Base-by-base conservation (phyloP, 2,113 vertebrate genomes). In the Chelonoidis abingdonii region DNA sequence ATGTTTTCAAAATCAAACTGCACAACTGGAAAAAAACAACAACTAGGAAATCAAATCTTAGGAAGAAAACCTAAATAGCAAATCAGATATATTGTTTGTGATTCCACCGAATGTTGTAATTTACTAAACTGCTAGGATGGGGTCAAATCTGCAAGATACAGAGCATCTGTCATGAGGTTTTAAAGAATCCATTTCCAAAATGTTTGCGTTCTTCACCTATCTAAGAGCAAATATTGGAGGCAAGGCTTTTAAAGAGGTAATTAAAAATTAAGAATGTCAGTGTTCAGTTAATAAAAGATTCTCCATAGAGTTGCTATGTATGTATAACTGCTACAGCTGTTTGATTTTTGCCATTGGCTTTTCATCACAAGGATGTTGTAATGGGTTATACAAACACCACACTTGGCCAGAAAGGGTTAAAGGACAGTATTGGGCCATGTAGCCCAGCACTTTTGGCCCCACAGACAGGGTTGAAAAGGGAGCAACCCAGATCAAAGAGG, bases 251-350 rank as follows among this genome's bases (percentile, higher is more conserved):
- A 75, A 11, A 50, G 8, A 9, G 52, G 6, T 44, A 89, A 29
- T 13, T 29, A 31, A 13, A 84, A 89, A 7, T 72, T 31, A 27
- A 27, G 57, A 78, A 81, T 5, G 3, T 29, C 84, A 92, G 2
- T 10, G 76, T 47, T 38, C 10, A 76, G 11, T 78, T 89, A 22
- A 78, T 8, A 2, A 3, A 27, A 12, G 29, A 56, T 49, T 76
- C 80, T 6, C 57, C 76, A 31, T 25, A 83, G 11, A 72, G 1
- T n/a, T 1, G 12, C 0, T 8, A 0, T 8, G 27, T n/a, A 59
- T 59, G 11, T 59, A 11, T 27, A 59, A 56, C 8, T 24, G 10
- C 57, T 29, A 27, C 12, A 12, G 25, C 54, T 47, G 1, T 80
- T 65, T 25, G 16, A 47, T 54, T 82, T 57, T 90, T 86, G 0